Conservation (phyloP, 2,888 invertebrate genomes). For the Hedychridium roseum region DNA sequence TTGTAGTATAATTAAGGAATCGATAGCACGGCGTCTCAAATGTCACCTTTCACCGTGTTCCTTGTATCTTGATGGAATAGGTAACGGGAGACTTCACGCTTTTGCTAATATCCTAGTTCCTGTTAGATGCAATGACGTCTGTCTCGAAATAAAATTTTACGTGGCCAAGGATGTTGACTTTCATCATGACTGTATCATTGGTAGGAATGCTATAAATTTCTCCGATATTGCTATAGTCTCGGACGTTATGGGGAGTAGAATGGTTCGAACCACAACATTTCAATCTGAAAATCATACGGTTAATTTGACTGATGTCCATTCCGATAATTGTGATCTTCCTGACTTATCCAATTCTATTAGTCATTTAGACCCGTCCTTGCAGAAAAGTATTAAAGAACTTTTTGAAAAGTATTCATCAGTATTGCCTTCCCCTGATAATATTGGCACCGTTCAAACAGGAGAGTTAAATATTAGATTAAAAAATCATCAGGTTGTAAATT, state of each 20-base stretch:
- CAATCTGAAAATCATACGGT: neutral
- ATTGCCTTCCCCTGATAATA: neutral
- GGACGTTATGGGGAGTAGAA: neutral
- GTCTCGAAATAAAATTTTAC: neutral
- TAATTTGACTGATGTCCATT: neutral
- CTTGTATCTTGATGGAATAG: neutral
- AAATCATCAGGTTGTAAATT: neutral
- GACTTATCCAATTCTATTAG: neutral
- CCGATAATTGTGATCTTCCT: neutral
- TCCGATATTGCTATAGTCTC: neutral
- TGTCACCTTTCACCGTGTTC: neutral
- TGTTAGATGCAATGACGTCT: neutral
- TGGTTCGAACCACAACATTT: neutral
- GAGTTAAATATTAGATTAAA: neutral
- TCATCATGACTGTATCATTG: neutral
- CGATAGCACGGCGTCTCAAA: neutral
- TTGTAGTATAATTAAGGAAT: neutral
- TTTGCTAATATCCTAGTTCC: neutral
- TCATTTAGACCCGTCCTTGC: neutral
- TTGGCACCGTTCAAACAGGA: neutral
- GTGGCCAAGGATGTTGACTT: neutral
- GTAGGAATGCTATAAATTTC: neutral
- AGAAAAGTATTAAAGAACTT: neutral
- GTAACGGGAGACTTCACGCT: neutral
- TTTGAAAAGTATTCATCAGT: neutral